These are phyloP conservation scores for Parauchenoglanis punctatus DNA, from an alignment of 2,797 vertebrate genomes.

Conservation along the genomic window DNA sequence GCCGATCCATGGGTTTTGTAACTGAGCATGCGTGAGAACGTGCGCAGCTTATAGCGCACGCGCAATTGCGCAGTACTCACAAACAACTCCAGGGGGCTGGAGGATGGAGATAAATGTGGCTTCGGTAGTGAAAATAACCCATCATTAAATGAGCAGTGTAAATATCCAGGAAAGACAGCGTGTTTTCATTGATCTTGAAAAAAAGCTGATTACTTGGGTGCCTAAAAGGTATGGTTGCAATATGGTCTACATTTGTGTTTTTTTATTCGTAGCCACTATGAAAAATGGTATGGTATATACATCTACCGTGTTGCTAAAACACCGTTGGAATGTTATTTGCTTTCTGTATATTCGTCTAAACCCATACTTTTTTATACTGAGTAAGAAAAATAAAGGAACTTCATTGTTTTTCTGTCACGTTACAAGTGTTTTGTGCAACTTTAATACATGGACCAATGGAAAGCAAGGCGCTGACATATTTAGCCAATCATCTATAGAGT, in stretches of 20 bases:
- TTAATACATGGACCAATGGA: constrained; percentile 6
- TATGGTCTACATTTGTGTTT: background rate
- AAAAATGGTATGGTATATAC: background rate
- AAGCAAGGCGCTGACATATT: background rate
- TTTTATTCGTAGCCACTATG: background rate
- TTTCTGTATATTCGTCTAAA: background rate
- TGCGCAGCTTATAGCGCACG: constrained; percentile 49
- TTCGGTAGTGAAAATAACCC: background rate
- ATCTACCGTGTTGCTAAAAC: background rate
- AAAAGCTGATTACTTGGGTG: background rate
- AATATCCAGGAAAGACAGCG: background rate
- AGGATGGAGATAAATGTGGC: constrained; percentile 36
- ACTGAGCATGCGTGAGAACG: constrained; percentile 73
- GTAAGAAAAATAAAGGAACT: no score
- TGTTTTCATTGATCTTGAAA: background rate
- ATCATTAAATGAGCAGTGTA: background rate
- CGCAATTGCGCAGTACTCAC: constrained; percentile 43
- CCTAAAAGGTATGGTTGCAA: background rate
- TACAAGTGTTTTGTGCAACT: background rate
- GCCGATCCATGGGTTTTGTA: constrained; percentile 70
- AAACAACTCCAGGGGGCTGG: background rate
- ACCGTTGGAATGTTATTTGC: background rate
- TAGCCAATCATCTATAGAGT: constrained; percentile 35
- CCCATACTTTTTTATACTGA: background rate
- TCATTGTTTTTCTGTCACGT: background rate